Base-by-base conservation (phyloP, 2,797 vertebrate species). In the Dicrostonyx torquatus region DNA sequence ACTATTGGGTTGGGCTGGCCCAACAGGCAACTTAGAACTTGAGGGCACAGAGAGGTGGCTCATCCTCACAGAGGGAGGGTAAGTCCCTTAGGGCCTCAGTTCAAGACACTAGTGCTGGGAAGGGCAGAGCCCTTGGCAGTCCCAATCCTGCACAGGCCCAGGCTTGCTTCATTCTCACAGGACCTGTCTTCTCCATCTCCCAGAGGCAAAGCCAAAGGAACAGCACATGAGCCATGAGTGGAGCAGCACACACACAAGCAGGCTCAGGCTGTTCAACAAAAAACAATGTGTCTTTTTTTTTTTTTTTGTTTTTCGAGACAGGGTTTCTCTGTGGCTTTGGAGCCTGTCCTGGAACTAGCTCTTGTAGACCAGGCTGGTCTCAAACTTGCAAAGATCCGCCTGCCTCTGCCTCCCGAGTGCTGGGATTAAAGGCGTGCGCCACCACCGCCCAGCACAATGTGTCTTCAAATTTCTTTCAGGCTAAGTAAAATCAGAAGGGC, bases 11-110 rank as follows among this genome's bases (percentile, higher is more conserved):
- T 88, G 82, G 77, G 94, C 87, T 78, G 50, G 66, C 29, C 64
- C 76, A 78, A 85, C 22, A 3, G 1, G 76, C 66, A 90, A 89
- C 82, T 94, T 80, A 93, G 76, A 95, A 91, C 89, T 87, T 24
- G 58, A 91, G 94, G 92, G 82, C 92, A 3, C 43, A 78, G n/a
- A 76, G 62, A 78, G 43, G n/a, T 40, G 34, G 79, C 83, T 86
- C 48, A 31, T 73, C 87, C 82, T 77, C 58, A 58, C 14, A 24
- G 37, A 72, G 45, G 53, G 64, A 79, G 10, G 7, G 6, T 29
- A 43, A 93, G 94, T 75, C 37, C 64, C 89, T 78, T 24, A 0
- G 73, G 90, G 83, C 70, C 72, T 91, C 62, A 55, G 79, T 18
- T 62, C 2, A 0, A 22, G n/a, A 50, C 26, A 84, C 76, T 76